Evolutionary conservation across 2,888 invertebrate genomes (phyloP).

Genomic region (Drosophila merina): DNA sequence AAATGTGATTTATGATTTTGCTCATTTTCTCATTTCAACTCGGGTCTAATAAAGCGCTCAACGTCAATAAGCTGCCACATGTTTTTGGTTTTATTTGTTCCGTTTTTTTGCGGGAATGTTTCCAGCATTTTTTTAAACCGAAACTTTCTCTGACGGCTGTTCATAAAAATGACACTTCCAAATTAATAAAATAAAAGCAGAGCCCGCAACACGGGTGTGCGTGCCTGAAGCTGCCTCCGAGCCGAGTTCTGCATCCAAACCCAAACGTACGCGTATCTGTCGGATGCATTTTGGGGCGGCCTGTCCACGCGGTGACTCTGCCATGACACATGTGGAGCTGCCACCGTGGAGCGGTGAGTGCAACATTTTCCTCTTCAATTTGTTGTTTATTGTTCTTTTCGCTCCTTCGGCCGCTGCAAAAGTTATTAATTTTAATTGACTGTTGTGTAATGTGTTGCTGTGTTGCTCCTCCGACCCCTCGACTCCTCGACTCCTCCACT

Average conservation of each 20-base stretch:
- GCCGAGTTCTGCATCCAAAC: conserved; percentile 40
- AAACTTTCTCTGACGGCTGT: conserved; percentile 54
- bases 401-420: conserved; percentile 55
- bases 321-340: conserved; percentile 66
- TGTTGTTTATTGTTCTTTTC: conserved; percentile 5
- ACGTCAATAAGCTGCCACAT: conserved; percentile 50
- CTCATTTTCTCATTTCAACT: conserved; percentile 38
- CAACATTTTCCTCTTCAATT: conserved; percentile 24
- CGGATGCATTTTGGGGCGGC: conserved; percentile 71
- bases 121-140: conserved; percentile 7
- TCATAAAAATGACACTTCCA: conserved; percentile 63
- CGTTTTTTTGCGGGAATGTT: conserved; percentile 22
- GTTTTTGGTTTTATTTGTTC: conserved; percentile 25
- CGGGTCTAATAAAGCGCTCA: conserved; percentile 69
- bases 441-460: conserved; percentile 71
- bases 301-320: conserved; percentile 24
- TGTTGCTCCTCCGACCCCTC: conserved; percentile 25
- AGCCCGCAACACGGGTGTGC: conserved; percentile 62
- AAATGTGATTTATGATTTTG: conserved; percentile 45
- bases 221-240: conserved; percentile 64
- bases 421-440: conserved; percentile 80
- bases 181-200: conserved; percentile 59
- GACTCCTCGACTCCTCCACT: background rate
- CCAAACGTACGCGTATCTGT: conserved; percentile 57
- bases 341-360: conserved; percentile 10